These are phyloP conservation scores for Mesocentrotus franciscanus DNA, from an alignment of 53 echinoderm and acorn worm genomes.

Conservation along the genomic window DNA sequence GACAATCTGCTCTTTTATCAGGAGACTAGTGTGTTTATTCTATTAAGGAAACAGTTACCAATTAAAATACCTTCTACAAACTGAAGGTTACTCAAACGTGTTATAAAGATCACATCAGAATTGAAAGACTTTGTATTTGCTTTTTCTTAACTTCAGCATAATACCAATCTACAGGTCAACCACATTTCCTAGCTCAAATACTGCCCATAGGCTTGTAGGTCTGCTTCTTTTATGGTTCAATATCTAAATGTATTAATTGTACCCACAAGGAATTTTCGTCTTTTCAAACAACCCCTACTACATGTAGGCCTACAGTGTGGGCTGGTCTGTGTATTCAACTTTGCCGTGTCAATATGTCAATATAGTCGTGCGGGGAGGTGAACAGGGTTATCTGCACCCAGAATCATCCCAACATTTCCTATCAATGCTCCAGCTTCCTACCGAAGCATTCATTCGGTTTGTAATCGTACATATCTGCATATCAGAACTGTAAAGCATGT, in stretches of 20 bases:
- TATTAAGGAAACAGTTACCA: conserved; percentile 5
- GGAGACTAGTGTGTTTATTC: neutral
- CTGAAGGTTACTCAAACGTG: neutral
- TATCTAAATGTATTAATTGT: neutral
- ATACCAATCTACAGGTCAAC: neutral
- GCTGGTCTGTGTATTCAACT: conserved; percentile 47
- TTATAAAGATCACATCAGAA: neutral
- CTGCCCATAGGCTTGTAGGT: neutral
- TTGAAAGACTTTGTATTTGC: neutral
- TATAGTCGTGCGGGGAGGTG: conserved; percentile 37
- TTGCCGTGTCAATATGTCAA: conserved; percentile 33
- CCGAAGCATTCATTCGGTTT: neutral
- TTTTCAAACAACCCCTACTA: conserved; percentile 34
- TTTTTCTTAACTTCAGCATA: neutral
- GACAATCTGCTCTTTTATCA: neutral
- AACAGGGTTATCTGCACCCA: conserved; percentile 29
- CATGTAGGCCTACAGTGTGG: too few species aligned
- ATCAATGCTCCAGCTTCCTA: neutral
- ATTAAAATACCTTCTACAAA: conserved; percentile 7
- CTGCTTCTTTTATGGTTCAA: neutral
- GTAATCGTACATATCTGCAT: conserved; percentile 3
- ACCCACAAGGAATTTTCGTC: conserved; percentile 15
- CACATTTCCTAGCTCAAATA: neutral
- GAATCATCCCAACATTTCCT: conserved; percentile 26
- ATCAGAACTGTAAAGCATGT: neutral